Conservation (phyloP, 1,140 invertebrate genomes). For the Solen grandis region DNA sequence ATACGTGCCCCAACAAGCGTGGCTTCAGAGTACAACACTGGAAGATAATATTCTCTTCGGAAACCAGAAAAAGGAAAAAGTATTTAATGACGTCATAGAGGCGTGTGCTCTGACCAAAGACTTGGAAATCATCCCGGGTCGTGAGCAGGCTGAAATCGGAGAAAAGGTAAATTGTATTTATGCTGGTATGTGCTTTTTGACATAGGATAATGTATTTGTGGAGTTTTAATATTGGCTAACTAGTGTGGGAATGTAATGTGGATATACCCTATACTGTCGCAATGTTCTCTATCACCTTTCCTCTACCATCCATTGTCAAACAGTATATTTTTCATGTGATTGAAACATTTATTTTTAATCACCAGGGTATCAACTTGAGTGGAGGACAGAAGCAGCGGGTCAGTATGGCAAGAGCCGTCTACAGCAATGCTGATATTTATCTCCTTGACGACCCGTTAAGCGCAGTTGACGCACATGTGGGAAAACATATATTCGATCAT, state of each 20-base stretch:
- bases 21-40: constrained; percentile 91
- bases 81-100: constrained; percentile 82
- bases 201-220: too few relatives aligned
- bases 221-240: too few relatives aligned
- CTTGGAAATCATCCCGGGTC: constrained; percentile 85
- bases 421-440: constrained; percentile 85
- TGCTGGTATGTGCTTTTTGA: too few relatives aligned
- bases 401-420: constrained; percentile 81
- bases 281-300: too few relatives aligned
- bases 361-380: constrained; percentile 79
- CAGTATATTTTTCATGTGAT: too few relatives aligned
- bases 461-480: constrained; percentile 82
- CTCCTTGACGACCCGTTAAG: constrained; percentile 85
- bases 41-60: constrained; percentile 91
- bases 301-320: too few relatives aligned
- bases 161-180: constrained; percentile 78
- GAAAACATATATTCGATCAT: constrained; percentile 76
- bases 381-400: constrained; percentile 83
- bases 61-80: constrained; percentile 79
- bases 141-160: constrained; percentile 85
- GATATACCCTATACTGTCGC: too few relatives aligned
- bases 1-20: constrained; percentile 91
- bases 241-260: too few relatives aligned
- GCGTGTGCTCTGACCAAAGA: constrained; percentile 85
- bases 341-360: too few relatives aligned